These are phyloP conservation scores for Pasiphila rectangulata DNA, from an alignment of 2,888 invertebrate genomes.

Conservation along the genomic window DNA sequence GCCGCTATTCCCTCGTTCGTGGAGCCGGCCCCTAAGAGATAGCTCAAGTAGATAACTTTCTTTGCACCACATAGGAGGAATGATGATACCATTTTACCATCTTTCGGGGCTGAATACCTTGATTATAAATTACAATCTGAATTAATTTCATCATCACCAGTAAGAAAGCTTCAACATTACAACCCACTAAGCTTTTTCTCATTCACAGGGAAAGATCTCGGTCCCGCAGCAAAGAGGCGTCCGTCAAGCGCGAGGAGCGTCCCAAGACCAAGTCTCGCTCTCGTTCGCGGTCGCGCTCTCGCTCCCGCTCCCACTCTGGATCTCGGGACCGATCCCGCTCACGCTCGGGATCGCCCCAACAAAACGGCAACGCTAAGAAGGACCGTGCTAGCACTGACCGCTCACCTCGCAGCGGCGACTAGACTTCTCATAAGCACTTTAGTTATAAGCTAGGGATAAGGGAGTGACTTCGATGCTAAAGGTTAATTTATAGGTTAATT, in stretches of 20 bases:
- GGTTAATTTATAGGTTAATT: conserved; percentile 4
- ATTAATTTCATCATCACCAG: neutral
- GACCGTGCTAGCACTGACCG: conserved; percentile 61
- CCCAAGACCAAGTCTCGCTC: conserved; percentile 64
- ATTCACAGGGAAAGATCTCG: conserved; percentile 83
- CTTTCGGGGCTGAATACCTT: too few species aligned
- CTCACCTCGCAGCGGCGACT: conserved; percentile 72
- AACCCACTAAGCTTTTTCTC: conserved; percentile 1
- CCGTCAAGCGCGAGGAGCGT: conserved; percentile 68
- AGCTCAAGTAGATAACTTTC: too few species aligned
- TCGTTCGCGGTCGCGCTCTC: conserved; percentile 51
- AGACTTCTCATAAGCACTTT: conserved; percentile 27
- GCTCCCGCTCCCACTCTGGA: conserved; percentile 51
- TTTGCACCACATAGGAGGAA: too few species aligned
- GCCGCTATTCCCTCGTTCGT: too few species aligned
- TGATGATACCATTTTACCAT: too few species aligned
- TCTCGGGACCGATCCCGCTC: conserved; percentile 58
- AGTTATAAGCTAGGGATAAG: conserved; percentile 34
- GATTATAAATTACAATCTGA: too few species aligned
- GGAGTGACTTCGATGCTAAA: conserved; percentile 43
- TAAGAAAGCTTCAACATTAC: neutral
- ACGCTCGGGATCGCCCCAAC: conserved; percentile 61
- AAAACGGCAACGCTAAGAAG: conserved; percentile 58
- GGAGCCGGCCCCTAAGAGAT: too few species aligned
- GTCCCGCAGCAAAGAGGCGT: conserved; percentile 83